A percentile compares a stretch with the other conserved stretches of the same genome.
Evolutionary conservation across 2,113 vertebrate species (phyloP).

Genomic region (Tonatia bakeri): DNA sequence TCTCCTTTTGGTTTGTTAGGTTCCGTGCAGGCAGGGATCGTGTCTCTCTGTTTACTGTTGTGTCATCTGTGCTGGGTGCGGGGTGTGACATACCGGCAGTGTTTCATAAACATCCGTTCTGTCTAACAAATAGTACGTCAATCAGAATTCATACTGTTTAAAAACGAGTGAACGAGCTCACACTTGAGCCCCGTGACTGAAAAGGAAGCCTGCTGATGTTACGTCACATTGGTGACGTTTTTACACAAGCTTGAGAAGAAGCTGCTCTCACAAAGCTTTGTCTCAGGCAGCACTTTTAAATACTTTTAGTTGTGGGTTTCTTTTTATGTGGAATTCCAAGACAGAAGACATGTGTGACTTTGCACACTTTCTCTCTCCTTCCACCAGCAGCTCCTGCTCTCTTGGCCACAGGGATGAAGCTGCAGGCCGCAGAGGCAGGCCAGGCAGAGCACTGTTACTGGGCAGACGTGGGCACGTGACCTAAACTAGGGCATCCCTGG

Average conservation of each 20-base stretch:
- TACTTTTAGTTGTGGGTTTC: neutral
- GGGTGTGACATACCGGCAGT: neutral
- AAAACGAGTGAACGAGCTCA: slow-evolving; percentile 1
- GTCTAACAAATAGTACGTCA: slow-evolving; percentile 7
- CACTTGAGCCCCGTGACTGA: neutral
- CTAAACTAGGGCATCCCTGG: neutral
- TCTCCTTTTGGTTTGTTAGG: neutral
- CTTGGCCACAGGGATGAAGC: neutral
- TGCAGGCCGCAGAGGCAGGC: neutral
- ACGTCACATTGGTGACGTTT: neutral
- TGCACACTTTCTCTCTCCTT: neutral
- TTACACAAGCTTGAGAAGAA: neutral
- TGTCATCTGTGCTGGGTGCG: neutral
- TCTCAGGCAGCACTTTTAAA: neutral
- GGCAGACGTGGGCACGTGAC: neutral
- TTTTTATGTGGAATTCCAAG: neutral
- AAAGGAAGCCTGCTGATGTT: neutral
- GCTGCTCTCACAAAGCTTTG: neutral
- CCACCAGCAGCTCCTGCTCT: neutral
- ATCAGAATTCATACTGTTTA: slow-evolving; percentile 19
- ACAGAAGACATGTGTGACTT: neutral
- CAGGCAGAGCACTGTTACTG: neutral
- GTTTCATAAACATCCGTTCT: neutral
- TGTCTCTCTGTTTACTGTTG: neutral
- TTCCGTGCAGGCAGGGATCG: neutral